Percentiles rank a stretch among this genome's conserved stretches.
phyloP scores from a whole-genome alignment of 2,113 vertebrate species.

The Phaetusa simplex region DNA sequence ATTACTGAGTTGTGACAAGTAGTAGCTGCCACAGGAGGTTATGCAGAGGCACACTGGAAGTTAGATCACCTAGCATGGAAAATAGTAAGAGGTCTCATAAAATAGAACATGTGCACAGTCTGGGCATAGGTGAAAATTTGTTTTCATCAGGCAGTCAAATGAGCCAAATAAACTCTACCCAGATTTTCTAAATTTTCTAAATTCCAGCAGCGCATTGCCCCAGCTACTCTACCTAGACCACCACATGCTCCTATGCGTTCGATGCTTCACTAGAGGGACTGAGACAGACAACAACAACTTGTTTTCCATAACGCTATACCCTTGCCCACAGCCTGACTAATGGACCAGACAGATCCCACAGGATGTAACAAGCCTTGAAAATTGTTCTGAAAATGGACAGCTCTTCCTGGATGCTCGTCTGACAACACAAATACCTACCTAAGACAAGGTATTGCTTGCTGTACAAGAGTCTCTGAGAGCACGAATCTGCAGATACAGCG shows the following conservation, averaged over 20 bases:
- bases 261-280: neutral
- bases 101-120: fast-evolving
- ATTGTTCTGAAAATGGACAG: neutral
- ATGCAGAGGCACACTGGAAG: neutral
- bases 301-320: fast-evolving
- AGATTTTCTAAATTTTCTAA: neutral
- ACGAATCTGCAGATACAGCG: neutral
- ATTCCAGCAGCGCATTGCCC: neutral
- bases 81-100: neutral
- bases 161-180: neutral
- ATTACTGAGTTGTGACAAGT: neutral
- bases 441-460: neutral
- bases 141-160: neutral
- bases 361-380: neutral
- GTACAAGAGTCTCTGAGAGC: neutral
- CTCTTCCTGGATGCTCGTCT: neutral
- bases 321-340: neutral
- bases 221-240: neutral
- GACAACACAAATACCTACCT: neutral
- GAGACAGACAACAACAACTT: neutral
- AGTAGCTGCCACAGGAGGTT: neutral
- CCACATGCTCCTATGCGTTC: neutral
- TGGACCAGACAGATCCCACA: neutral
- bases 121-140: neutral
- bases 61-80: neutral